Evolutionary conservation across 2,888 invertebrate genomes (phyloP), one percentile per base, ranked within the genome.

Genomic region (Coremacera marginata): DNA sequence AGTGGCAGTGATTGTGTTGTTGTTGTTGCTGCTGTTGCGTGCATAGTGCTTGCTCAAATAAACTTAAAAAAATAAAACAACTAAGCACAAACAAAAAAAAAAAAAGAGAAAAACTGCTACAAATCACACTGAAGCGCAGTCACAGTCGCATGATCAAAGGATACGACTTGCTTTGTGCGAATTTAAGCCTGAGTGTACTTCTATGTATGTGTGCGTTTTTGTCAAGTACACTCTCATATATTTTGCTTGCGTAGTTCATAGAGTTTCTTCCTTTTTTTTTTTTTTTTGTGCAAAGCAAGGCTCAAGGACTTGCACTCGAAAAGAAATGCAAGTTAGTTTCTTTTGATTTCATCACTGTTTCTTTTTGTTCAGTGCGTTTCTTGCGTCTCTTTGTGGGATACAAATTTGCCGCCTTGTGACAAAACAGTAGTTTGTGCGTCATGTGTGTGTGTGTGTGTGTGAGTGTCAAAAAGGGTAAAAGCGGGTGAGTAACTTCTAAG

Each of bases 121-220:
- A 75, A 80, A 77, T 80, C 78, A 75, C 70, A 27, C 44, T 22
- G 31, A 52, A 34, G 62, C 62, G 25, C 68, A 60, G 62, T 72
- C 62, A 49, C 25, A 22, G 68, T 51, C 67, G 67, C 25, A 79
- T 75, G 79, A 80, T 80, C 80, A 80, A 80, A 80, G 80, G 44
- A 72, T 60, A 75, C 74, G 49, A 37, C 37, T 37, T 19, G 49
- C 70, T 77, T 73, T 70, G 44, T 72, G 27, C 67, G 67, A 55
- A 14, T 60, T 62, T 72, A 49, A 72, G 74, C 57, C 27, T 72
- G 68, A n/a, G 27, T 68, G 34, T 70, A 49, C 49, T 60, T 27
- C 27, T 44, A 9, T 62, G 68, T 51, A 27, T 68, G 60, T 55
- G 72, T 68, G 73, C 65, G 73, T 73, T 44, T 22, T 51, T 75